These are phyloP conservation scores for Pontoporia blainvillei DNA, from an alignment of 2,113 vertebrate genomes.

Conservation along the genomic window DNA sequence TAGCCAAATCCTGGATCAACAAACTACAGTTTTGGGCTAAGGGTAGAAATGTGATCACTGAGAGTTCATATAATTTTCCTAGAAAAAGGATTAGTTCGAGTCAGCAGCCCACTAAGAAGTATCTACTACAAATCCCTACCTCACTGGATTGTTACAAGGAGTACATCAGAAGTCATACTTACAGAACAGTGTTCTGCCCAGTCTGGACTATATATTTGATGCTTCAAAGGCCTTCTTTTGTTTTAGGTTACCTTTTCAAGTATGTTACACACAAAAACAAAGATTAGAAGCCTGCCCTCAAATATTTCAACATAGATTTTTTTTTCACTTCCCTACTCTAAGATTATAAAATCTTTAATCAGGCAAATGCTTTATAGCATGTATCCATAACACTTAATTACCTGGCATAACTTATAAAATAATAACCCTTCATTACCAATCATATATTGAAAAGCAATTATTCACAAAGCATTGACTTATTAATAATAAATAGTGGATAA, in stretches of 20 bases:
- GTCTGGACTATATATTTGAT: not conserved
- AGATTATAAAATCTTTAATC: slow-evolving; percentile 1
- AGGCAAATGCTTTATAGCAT: not conserved
- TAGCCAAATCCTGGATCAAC: not conserved
- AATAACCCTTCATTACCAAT: not conserved
- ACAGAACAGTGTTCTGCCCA: not conserved
- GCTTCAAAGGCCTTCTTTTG: not conserved
- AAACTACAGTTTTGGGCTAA: not conserved
- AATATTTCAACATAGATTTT: not conserved
- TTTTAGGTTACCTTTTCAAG: not conserved
- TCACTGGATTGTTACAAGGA: not conserved
- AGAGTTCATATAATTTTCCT: not conserved
- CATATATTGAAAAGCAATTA: not conserved
- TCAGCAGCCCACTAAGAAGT: not conserved
- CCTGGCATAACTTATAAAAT: not conserved
- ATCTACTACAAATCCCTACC: not conserved
- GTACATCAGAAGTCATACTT: not conserved
- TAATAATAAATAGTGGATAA: not conserved
- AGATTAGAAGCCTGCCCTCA: not conserved
- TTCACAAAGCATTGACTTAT: not conserved
- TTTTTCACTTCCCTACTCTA: not conserved
- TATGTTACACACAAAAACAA: not conserved
- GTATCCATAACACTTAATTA: not conserved
- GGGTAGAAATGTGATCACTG: not conserved
- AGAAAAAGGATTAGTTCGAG: not conserved